Conservation (phyloP, 2,113 vertebrate species). For the Pterocles burchelli region DNA sequence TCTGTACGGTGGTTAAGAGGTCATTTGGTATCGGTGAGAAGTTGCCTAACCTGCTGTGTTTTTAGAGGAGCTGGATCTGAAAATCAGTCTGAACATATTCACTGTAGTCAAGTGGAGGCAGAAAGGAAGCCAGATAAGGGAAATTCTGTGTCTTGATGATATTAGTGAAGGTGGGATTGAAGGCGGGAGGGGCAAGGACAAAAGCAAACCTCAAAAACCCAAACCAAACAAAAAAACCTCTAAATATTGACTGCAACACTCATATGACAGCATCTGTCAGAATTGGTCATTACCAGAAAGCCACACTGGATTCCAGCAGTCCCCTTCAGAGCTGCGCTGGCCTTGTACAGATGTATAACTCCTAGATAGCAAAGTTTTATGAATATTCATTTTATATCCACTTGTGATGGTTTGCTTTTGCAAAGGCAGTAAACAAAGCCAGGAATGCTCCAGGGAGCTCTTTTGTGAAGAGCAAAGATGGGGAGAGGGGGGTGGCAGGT, state of each 20-base stretch:
- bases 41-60: not conserved
- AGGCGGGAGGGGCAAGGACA: not conserved
- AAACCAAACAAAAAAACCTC: not conserved
- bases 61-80: not conserved
- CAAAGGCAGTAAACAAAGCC: not conserved
- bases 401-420: not conserved
- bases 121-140: not conserved
- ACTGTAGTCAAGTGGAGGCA: not conserved
- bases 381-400: not conserved
- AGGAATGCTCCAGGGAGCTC: not conserved
- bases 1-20: not conserved
- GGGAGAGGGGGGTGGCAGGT: not conserved
- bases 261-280: not conserved
- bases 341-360: not conserved
- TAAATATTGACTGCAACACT: not conserved
- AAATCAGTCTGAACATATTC: not conserved
- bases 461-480: not conserved
- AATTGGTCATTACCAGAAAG: not conserved
- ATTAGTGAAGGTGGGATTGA: not conserved
- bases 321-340: not conserved
- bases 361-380: not conserved
- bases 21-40: not conserved
- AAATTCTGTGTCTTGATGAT: not conserved
- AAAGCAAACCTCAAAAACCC: not conserved
- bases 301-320: not conserved